Conservation (phyloP, 2,888 invertebrate genomes). For the Cantharis rustica region DNA sequence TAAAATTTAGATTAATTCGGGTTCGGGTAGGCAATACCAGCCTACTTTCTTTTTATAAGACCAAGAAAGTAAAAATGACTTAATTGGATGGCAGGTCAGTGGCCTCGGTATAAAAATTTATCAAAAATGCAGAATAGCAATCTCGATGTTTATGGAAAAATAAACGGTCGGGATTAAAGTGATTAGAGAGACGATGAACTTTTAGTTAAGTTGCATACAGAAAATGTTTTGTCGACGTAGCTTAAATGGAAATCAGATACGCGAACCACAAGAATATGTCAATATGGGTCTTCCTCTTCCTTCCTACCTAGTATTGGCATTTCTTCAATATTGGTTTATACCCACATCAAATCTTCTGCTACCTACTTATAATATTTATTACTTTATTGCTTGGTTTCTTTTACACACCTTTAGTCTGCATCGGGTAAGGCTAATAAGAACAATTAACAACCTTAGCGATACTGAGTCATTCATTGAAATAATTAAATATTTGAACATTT, state of each 20-base stretch:
- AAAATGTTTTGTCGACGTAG: slow-evolving; percentile 1
- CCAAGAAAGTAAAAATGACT: background rate
- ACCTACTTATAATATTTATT: background rate
- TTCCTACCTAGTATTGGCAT: background rate
- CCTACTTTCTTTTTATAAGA: background rate
- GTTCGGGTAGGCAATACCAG: background rate
- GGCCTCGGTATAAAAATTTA: background rate
- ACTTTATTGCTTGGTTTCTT: background rate
- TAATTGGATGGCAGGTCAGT: background rate
- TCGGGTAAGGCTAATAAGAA: background rate
- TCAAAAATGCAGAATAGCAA: background rate
- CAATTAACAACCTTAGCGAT: background rate
- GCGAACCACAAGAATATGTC: background rate
- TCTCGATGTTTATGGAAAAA: background rate
- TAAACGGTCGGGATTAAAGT: background rate
- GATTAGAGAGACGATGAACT: slow-evolving; percentile 3
- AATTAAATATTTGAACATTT: too few species aligned
- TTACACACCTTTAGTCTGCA: background rate
- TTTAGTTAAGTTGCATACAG: background rate
- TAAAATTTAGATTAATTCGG: background rate
- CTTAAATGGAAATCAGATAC: background rate
- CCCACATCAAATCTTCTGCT: background rate
- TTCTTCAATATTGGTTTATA: background rate
- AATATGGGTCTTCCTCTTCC: background rate
- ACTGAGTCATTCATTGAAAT: background rate